Conservation (phyloP, 2,888 invertebrate species). For the Amblyjoppa fuscipennis region DNA sequence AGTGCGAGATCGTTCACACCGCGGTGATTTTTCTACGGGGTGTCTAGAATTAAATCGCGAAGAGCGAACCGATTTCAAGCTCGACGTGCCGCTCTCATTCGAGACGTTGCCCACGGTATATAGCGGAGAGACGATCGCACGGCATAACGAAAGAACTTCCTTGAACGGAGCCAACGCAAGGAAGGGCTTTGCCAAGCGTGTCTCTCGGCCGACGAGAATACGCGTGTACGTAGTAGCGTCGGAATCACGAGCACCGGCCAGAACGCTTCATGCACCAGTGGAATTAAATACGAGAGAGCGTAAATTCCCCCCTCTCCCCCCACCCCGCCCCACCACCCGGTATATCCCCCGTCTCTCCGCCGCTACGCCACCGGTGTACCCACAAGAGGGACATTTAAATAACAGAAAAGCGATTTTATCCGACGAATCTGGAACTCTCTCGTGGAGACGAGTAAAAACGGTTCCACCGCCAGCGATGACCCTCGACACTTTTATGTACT, state of each 20-base stretch:
- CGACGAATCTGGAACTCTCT: conserved; percentile 37
- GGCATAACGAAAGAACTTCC: conserved; percentile 61
- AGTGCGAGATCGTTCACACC: conserved; percentile 30
- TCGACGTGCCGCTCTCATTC: neutral
- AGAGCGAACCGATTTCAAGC: neutral
- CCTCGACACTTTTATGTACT: neutral
- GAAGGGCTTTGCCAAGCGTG: conserved; percentile 55
- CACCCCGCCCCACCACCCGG: neutral
- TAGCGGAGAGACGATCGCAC: conserved; percentile 22
- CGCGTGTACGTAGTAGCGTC: conserved; percentile 18
- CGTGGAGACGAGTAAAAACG: conserved; percentile 15
- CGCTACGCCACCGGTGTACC: neutral
- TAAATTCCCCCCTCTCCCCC: conserved; percentile 59
- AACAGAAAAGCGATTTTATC: conserved; percentile 51
- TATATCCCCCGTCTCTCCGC: conserved; percentile 9
- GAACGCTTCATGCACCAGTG: conserved; percentile 80
- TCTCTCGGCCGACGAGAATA: conserved; percentile 35
- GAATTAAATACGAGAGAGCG: conserved; percentile 79
- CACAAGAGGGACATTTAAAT: conserved; percentile 59
- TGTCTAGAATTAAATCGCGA: conserved; percentile 1
- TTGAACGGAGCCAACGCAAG: conserved; percentile 38
- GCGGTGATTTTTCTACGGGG: conserved; percentile 26
- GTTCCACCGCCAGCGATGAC: conserved; percentile 21
- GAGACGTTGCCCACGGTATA: conserved; percentile 33
- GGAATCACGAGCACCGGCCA: conserved; percentile 72